Evolutionary conservation across 2,888 invertebrate species (phyloP).

Genomic region (Drosophila prolongata): DNA sequence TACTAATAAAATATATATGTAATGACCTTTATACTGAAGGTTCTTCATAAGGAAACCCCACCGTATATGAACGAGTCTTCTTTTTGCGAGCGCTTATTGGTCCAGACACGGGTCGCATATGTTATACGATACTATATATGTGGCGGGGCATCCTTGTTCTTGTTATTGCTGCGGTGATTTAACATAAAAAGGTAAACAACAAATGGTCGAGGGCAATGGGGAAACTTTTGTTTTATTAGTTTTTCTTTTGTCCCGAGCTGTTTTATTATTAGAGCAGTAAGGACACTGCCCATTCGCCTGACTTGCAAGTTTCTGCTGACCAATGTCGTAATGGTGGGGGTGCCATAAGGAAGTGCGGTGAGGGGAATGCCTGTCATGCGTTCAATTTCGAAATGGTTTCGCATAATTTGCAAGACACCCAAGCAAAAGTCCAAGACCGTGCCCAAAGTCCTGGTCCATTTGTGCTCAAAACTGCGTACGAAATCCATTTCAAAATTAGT

Average conservation of each 20-base stretch:
- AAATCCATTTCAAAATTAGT: conserved; percentile 81
- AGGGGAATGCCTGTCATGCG: conserved; percentile 65
- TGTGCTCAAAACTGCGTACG: conserved; percentile 78
- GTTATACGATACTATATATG: conserved; percentile 45
- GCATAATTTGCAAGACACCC: conserved; percentile 81
- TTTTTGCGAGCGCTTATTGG: conserved; percentile 76
- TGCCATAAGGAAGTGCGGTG: neutral
- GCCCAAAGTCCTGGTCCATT: conserved; percentile 61
- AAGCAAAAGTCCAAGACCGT: conserved; percentile 35
- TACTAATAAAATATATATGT: too few relatives aligned
- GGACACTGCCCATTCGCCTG: conserved; percentile 55
- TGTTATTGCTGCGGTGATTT: conserved; percentile 68
- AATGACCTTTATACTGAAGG: too few relatives aligned
- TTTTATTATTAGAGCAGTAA: conserved; percentile 67
- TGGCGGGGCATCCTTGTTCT: conserved; percentile 30
- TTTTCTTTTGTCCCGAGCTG: conserved; percentile 75
- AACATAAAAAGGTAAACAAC: conserved; percentile 74
- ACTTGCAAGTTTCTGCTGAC: conserved; percentile 81
- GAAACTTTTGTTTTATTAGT: conserved; percentile 79
- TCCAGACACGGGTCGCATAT: conserved; percentile 77
- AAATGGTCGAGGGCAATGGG: conserved; percentile 35
- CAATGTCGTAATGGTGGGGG: conserved; percentile 70
- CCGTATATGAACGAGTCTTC: conserved; percentile 8
- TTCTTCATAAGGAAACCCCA: neutral
- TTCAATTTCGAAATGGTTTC: conserved; percentile 83